Percentiles rank a stretch among this genome's conserved stretches.
Evolutionary conservation across 1,140 invertebrate species (phyloP).

Genomic region (Melanaphis sacchari): DNA sequence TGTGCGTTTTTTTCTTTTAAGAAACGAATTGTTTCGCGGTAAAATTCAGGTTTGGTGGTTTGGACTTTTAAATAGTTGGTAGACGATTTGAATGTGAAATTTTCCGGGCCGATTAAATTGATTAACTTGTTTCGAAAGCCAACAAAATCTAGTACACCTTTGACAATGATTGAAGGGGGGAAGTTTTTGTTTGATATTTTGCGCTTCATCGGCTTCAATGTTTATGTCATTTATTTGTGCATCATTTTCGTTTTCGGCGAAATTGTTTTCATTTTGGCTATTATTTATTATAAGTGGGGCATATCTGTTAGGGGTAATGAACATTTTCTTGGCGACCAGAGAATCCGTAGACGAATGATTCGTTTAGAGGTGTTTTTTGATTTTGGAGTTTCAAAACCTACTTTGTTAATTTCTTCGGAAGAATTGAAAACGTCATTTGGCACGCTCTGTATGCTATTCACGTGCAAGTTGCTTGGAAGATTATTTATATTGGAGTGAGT

Average conservation of each 20-base stretch:
- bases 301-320: neutral
- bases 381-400: neutral
- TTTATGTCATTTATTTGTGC: neutral
- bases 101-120: neutral
- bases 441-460: neutral
- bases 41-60: neutral
- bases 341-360: too few species aligned
- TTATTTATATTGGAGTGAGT: neutral
- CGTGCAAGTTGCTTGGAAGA: neutral
- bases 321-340: too few species aligned
- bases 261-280: neutral
- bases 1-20: conserved; percentile 19
- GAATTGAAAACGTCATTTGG: conserved; percentile 8
- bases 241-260: neutral
- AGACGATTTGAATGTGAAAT: conserved; percentile 1
- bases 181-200: conserved; percentile 24
- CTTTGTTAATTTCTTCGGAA: neutral
- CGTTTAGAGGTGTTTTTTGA: neutral
- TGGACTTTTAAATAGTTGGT: conserved; percentile 19
- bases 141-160: neutral
- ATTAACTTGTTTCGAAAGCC: conserved; percentile 8
- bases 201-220: neutral
- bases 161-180: conserved; percentile 17
- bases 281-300: neutral
- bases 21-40: neutral